Percentiles rank a stretch among this genome's conserved stretches.
Evolutionary conservation across 2,888 invertebrate species (phyloP).

Genomic region (Lottia gigantea): DNA sequence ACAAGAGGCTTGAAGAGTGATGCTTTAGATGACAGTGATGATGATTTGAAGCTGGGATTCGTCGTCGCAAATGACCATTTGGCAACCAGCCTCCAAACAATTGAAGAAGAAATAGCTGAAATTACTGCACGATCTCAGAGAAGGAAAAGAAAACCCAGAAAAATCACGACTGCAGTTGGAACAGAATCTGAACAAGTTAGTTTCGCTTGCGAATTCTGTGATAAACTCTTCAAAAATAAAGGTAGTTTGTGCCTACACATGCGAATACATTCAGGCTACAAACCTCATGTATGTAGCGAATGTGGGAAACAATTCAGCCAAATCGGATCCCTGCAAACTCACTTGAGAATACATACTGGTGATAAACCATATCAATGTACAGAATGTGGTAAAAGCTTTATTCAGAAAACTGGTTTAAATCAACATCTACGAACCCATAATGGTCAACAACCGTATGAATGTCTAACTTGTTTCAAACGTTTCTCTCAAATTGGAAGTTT

Average conservation of each 20-base stretch:
- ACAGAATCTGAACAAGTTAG: too few species aligned
- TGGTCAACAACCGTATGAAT: not conserved
- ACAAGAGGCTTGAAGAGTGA: too few species aligned
- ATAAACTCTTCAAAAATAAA: conserved; percentile 7
- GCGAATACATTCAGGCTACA: conserved; percentile 6
- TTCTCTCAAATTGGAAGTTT: conserved; percentile 8
- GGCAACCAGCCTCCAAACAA: too few species aligned
- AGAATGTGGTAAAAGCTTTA: conserved; percentile 8
- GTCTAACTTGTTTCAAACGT: not conserved
- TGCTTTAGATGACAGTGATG: too few species aligned
- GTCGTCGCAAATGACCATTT: too few species aligned
- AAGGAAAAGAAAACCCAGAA: too few species aligned
- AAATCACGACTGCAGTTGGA: too few species aligned
- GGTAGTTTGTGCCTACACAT: conserved; percentile 6
- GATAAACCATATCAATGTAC: conserved; percentile 10
- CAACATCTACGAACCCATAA: not conserved
- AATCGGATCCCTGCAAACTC: not conserved
- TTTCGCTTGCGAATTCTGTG: conserved; percentile 11
- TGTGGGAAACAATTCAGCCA: conserved; percentile 8
- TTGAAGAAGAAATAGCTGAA: too few species aligned
- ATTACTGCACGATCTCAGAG: too few species aligned
- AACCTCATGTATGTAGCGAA: not conserved
- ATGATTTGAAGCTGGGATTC: too few species aligned
- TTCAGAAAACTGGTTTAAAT: not conserved
- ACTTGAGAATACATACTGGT: conserved; percentile 8